Conservation (phyloP, 2,797 vertebrate genomes). For the Cossypha caffra region DNA sequence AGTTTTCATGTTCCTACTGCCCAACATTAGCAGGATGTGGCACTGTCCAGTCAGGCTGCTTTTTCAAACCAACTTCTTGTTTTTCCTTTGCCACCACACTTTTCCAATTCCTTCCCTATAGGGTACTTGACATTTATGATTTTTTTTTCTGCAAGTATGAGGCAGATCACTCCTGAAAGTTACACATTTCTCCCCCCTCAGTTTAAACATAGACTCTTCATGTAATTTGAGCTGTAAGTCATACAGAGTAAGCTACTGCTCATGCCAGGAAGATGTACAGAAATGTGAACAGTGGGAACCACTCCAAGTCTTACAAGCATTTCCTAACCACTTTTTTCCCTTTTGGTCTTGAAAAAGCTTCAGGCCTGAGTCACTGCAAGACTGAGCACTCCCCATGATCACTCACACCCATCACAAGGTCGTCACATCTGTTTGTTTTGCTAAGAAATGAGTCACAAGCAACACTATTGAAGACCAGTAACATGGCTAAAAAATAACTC, state of each 20-base stretch:
- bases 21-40: not conserved
- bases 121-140: not conserved
- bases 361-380: not conserved
- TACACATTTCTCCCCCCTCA: not conserved
- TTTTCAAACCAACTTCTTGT: not conserved
- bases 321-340: not conserved
- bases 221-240: not conserved
- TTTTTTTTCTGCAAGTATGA: not conserved
- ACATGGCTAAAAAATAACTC: not conserved
- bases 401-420: not conserved
- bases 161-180: not conserved
- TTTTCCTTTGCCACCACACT: not conserved
- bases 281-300: fast-evolving
- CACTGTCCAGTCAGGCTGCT: not conserved
- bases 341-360: not conserved
- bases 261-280: not conserved
- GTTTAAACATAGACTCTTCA: not conserved
- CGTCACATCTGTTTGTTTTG: not conserved
- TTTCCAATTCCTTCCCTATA: not conserved
- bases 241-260: not conserved
- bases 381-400: not conserved
- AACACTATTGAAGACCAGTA: not conserved
- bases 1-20: not conserved
- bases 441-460: not conserved
- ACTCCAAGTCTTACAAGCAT: not conserved